Base-by-base conservation (phyloP, 2,888 invertebrate genomes). In the Phengaris alcon region DNA sequence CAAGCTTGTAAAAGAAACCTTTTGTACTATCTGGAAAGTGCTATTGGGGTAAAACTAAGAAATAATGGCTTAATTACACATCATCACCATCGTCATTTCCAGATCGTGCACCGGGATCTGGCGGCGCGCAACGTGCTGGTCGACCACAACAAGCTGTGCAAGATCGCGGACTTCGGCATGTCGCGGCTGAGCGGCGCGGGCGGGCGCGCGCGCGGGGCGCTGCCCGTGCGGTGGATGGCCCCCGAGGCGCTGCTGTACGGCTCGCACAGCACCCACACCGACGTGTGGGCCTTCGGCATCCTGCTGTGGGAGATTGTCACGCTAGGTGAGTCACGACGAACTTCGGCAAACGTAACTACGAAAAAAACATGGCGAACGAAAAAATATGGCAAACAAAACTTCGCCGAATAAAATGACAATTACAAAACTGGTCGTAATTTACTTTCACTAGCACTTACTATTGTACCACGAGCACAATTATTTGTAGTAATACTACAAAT, bases 111-210 rank as follows among this genome's bases (percentile, higher is more conserved):
- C 87, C 95, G 97, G 13, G 97, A 97, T 89, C 88, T 97, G 74
- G 97, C 97, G 0, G 97, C 97, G 0, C 94, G 97, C 75, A 97
- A 97, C 87, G 95, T 97, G 22, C 90, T 97, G 13, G 95, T 97
- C 6, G 97, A 97, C 86, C 97, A 97, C 88, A 97, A 97, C 88
- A 97, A 97, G 85, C 94, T 97, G 77, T 97, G 97, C 88, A 97
- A 97, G 93, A 97, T 97, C 79, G 97, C 97, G 3, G 97, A 97
- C 92, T 97, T 97, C 87, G 97, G 97, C 76, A 96, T 97, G 95
- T 97, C 97, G 12, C 94, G 97, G 76, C 95, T 95, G 80, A 95
- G 90, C 0, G 91, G 90, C 15, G 87, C 85, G 0, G 84, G 87
- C 0, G 92, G 86, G 81, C 88, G 87, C 84, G 85, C 88, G 0